Base-by-base conservation (phyloP, 2,797 vertebrate genomes). In the Enteromius argenteus region DNA sequence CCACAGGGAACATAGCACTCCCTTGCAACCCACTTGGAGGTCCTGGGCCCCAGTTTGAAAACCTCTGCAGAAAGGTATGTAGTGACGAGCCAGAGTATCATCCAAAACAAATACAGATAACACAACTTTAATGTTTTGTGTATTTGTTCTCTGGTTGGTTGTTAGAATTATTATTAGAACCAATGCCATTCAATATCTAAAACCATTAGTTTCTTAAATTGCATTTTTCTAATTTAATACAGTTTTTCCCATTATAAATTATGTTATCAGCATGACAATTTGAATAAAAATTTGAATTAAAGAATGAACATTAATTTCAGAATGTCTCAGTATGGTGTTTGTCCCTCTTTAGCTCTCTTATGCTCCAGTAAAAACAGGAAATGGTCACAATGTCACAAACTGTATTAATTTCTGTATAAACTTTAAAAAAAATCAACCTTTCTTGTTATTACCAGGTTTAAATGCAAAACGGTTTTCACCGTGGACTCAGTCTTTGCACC, bases 81-180 rank as follows among this genome's bases (percentile, higher is more conserved):
- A 68, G 58, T 73, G 42, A 72, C 27, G n/a, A 77, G 39, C 17
- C 44, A 77, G 17, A 86, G 80, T 49, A 39, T 6, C 35, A 81
- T 53, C 62, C 23, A 21, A 81, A 67, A 75, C 56, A 83, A 58
- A 86, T 68, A 80, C 30, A 62, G 53, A 27, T 27, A 27, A 27
- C 27, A 27, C 27, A 27, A 27, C 27, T 27, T 27, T 27, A 27
- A 14, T 51, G 3, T 23, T 49, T 49, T 30, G 6, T 80, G n/a
- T 39, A 49, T 8, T 46, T 60, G 17, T 42, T 30, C 11, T n/a
- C 37, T 9, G 17, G 15, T 51, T 32, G 60, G 15, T 35, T 35
- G 14, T 66, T 64, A 32, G 14, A 32, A 64, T 17, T 32, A 62
- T 30, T 62, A 17, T 64, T 64, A 17, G 60, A 17, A 64, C 30